A percentile compares a stretch with the other conserved stretches of the same genome.
Evolutionary conservation across 2,797 vertebrate species (phyloP).

Genomic region (Natrix natrix): DNA sequence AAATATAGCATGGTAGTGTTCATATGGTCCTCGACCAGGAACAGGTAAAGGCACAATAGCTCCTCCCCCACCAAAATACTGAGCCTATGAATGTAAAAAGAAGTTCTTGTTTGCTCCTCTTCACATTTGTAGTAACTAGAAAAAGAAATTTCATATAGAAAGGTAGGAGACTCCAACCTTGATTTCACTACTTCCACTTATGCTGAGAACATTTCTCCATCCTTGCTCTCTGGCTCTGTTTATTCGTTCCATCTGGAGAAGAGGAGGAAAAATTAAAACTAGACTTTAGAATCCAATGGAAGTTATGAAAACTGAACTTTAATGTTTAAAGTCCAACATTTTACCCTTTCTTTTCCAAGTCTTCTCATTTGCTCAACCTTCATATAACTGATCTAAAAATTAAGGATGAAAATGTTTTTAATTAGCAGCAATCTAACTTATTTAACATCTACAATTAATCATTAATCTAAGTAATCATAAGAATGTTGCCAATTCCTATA

Average conservation of each 20-base stretch:
- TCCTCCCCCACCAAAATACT: conserved; percentile 81
- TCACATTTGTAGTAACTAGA: not conserved
- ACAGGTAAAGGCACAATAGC: conserved; percentile 60
- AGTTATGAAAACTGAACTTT: not conserved
- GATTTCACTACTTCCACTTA: conserved; percentile 81
- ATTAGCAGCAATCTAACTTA: not conserved
- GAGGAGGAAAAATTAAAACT: conserved; percentile 58
- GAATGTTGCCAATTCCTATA: not conserved
- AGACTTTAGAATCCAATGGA: conserved; percentile 32
- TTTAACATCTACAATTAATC: not conserved
- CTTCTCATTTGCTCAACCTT: conserved; percentile 89
- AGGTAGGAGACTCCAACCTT: conserved; percentile 71
- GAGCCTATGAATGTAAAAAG: conserved; percentile 67
- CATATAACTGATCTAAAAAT: conserved; percentile 81
- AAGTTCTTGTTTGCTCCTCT: conserved; percentile 45
- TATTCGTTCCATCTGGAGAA: conserved; percentile 84
- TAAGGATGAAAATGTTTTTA: conserved; percentile 50
- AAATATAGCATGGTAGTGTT: conserved; percentile 81
- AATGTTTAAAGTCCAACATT: conserved; percentile 22
- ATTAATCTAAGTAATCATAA: not conserved
- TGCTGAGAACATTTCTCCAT: conserved; percentile 91
- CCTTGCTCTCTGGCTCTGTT: conserved; percentile 96
- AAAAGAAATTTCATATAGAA: not conserved
- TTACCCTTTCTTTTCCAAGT: conserved; percentile 90
- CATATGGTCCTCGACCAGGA: conserved; percentile 74